Base-by-base conservation (phyloP, 2,888 invertebrate genomes). In the Eristalis arbustorum region DNA sequence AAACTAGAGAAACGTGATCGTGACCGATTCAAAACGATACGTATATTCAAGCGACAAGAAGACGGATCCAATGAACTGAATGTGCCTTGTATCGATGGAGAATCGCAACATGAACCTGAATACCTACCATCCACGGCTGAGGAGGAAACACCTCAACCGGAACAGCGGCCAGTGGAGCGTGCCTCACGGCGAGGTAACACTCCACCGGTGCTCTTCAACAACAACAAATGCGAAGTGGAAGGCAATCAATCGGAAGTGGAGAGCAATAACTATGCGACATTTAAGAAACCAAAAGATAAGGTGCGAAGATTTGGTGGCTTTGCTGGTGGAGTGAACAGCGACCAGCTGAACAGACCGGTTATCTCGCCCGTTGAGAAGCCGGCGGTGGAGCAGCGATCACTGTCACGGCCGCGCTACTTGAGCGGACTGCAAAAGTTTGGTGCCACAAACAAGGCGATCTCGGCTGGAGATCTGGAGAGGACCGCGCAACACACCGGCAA, bases 21-120 rank as follows among this genome's bases (percentile, higher is more conserved):
- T 14, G 92, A 93, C 85, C 92, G 93, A 28, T 93, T 93, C 77
- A 93, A 92, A 89, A 93, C 93, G n/a, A 93, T 92, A 76, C 91
- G 92, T 89, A 91, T 93, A 73, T 90, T 91, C 25, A 92, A 90
- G 68, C 88, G 88, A 73, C 89, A 89, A 25, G 79, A 89, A 88
- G 89, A 69, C 73, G 75, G 88, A 72, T 88, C 78, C 85, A 88
- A 79, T 66, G 90, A 91, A 77, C 89, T 92, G 83, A 90, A 91
- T 90, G 92, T 92, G 89, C 92, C 92, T 90, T 92, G 92, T 89
- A 92, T 92, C 87, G 92, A 92, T 89, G 90, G 91, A 83, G 90
- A 91, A 25, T 37, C 68, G 14, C 79, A 80, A 8, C 73, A 72
- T 34, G 79, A 73, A 37, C 28, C 57, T 18, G 82, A 82, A 23